Evolutionary conservation across 2,113 vertebrate species (phyloP).

Genomic region (Zingel zingel): DNA sequence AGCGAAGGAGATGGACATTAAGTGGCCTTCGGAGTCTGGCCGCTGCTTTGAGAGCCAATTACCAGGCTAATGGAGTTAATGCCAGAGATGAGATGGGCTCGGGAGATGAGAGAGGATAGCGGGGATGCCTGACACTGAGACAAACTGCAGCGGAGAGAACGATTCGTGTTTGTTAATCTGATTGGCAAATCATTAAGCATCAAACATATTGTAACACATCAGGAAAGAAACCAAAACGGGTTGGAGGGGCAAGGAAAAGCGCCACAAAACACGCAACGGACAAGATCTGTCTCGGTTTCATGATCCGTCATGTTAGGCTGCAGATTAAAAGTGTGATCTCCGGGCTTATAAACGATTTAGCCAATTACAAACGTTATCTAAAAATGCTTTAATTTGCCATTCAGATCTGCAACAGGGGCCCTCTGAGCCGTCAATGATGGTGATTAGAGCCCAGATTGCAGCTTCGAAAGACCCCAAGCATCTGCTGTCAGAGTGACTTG

Average conservation of each 20-base stretch:
- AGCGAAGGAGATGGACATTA: slow-evolving; percentile 76
- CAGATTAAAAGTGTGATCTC: slow-evolving; percentile 83
- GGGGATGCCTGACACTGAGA: slow-evolving; percentile 63
- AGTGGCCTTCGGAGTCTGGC: slow-evolving; percentile 74
- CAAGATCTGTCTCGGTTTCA: slow-evolving; percentile 64
- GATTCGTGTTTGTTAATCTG: slow-evolving; percentile 80
- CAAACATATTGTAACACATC: slow-evolving; percentile 60
- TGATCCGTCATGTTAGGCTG: slow-evolving; percentile 76
- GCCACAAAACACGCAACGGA: slow-evolving; percentile 15
- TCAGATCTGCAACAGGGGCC: slow-evolving; percentile 79
- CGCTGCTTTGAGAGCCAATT: slow-evolving; percentile 81
- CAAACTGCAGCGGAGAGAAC: slow-evolving; percentile 58
- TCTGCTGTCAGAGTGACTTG: slow-evolving; percentile 78
- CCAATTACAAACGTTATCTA: slow-evolving; percentile 82
- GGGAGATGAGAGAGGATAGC: slow-evolving; percentile 69
- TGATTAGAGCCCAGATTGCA: slow-evolving; percentile 82
- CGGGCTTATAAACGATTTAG: slow-evolving; percentile 81
- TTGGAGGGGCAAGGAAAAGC: slow-evolving; percentile 41
- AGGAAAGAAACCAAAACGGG: slow-evolving; percentile 48
- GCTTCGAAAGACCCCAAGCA: slow-evolving; percentile 76
- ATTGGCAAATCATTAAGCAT: slow-evolving; percentile 75
- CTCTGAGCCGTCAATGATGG: slow-evolving; percentile 78
- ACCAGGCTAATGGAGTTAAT: slow-evolving; percentile 84
- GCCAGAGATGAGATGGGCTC: slow-evolving; percentile 79
- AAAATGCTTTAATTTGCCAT: slow-evolving; percentile 83